These are phyloP conservation scores for Corythornis leucogaster DNA, from an alignment of 2,797 vertebrate genomes.

Conservation along the genomic window DNA sequence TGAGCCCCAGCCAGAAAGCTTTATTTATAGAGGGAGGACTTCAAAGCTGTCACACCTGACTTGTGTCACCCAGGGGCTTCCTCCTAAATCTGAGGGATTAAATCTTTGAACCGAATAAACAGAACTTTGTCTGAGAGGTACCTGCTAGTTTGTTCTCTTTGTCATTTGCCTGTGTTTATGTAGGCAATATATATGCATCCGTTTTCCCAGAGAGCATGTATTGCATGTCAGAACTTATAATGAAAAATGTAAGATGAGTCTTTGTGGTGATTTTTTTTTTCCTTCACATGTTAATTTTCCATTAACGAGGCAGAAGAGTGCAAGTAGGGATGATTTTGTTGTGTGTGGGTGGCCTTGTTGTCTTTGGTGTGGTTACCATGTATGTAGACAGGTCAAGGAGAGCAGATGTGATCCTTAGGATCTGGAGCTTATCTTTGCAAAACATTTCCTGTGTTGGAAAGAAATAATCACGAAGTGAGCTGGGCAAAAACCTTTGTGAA, in stretches of 20 bases:
- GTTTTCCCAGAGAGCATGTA: neutral
- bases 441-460: neutral
- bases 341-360: neutral
- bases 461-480: neutral
- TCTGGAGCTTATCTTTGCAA: neutral
- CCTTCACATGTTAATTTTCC: neutral
- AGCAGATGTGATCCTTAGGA: neutral
- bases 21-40: conserved; percentile 16
- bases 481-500: neutral
- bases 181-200: neutral
- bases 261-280: neutral
- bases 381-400: neutral
- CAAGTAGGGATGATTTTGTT: neutral
- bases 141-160: neutral
- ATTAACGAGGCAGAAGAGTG: neutral
- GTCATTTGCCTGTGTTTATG: neutral
- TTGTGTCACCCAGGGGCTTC: conserved; percentile 19
- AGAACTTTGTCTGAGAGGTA: neutral
- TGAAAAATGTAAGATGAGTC: neutral
- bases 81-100: conserved; percentile 19
- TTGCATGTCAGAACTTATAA: neutral
- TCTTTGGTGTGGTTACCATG: neutral
- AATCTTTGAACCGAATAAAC: conserved; percentile 2
- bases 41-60: conserved; percentile 31
- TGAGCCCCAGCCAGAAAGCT: neutral